phyloP scores from a whole-genome alignment of 2,888 invertebrate species.

The Heteropelma amictum region DNA sequence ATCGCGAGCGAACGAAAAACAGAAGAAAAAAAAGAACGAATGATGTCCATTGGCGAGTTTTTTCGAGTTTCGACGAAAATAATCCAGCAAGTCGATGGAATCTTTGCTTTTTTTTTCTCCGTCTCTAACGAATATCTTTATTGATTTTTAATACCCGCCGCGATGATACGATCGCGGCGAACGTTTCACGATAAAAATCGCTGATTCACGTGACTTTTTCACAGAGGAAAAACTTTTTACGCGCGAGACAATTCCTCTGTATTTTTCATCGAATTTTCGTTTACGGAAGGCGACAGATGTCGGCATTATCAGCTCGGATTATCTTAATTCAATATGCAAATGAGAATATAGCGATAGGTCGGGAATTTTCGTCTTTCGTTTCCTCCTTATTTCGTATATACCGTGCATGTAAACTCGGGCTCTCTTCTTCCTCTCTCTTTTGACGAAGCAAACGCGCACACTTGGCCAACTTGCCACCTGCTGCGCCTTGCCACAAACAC shows the following conservation, averaged over 20 bases:
- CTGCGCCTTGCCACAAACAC: slow-evolving; percentile 37
- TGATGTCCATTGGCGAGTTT: no score
- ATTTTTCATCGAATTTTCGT: not conserved
- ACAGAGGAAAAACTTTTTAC: not conserved
- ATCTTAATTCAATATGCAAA: slow-evolving; percentile 50
- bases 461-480: slow-evolving; percentile 44
- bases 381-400: not conserved
- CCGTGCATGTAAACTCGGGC: not conserved
- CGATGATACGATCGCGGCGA: no score
- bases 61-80: no score
- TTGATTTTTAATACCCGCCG: no score
- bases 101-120: no score
- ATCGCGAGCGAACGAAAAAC: no score
- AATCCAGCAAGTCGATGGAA: no score
- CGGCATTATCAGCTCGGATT: slow-evolving; percentile 12
- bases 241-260: not conserved
- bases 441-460: not conserved
- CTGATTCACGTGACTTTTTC: no score
- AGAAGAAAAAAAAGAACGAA: no score
- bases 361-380: slow-evolving; percentile 43
- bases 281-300: not conserved
- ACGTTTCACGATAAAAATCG: no score
- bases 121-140: no score
- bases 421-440: not conserved
- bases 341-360: slow-evolving; percentile 48